Base-by-base conservation (phyloP, 2,797 vertebrate species). In the Atherinosoma microstoma region DNA sequence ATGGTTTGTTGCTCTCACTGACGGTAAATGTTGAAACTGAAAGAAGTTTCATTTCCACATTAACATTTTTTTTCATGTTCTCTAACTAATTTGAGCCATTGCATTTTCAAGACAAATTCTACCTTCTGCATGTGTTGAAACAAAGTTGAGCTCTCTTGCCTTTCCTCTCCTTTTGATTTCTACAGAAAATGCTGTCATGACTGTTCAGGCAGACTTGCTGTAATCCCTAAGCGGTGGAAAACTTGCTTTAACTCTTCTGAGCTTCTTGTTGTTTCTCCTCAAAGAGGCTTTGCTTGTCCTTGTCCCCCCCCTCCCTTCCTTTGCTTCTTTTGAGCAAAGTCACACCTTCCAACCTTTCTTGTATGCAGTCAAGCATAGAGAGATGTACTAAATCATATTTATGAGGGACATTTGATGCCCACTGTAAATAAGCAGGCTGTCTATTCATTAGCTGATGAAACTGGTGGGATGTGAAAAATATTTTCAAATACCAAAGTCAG, bases 191-290 rank as follows among this genome's bases (percentile, higher is more conserved):
- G 35, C 64, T 75, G 58, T 80, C 67, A 53, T 69, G 62, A 40
- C 64, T 64, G 57, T 63, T 80, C 73, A 75, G 56, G 16, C 63
- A 80, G 63, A 9, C 53, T 58, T 58, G 57, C 65, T 79, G 79
- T 83, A 70, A 76, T 78, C 71, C 72, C 72, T 68, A 74, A 61
- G 79, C 72, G 57, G 62, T 75, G 53, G 40, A 56, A 75, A 80
- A 69, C 58, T 79, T 73, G 68, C 82, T 84, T 84, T 73, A 75
- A 76, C 58, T 79, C 77, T 71, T 78, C 70, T 63, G 54, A 80
- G 64, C 51, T n/a, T 32, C 18, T 67, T 83, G 73, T 83, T 88
- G 56, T 82, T 80, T 77, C 47, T 79, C 35, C 62, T 60, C n/a
- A 73, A 88, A 67, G 70, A 82, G 56, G 64, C 60, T 76, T 82